A percentile compares a stretch with the other conserved stretches of the same genome.
Evolutionary conservation across 2,888 invertebrate genomes (phyloP).

Genomic region (Choreutis nemorana): DNA sequence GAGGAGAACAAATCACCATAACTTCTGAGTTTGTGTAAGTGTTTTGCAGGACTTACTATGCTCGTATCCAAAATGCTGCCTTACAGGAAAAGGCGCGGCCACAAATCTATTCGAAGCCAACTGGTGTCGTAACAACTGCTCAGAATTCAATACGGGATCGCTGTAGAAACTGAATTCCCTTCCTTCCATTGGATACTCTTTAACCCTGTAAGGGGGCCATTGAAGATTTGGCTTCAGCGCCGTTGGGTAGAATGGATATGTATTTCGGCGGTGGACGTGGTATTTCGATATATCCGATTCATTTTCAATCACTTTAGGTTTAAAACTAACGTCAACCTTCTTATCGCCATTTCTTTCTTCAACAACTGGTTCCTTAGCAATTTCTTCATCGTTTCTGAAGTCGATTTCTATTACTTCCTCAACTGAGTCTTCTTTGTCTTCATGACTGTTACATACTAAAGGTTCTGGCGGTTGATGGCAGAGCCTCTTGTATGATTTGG

Average conservation of each 20-base stretch:
- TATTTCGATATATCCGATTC: too few species aligned
- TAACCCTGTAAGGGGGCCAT: slow-evolving; percentile 34
- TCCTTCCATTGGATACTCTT: slow-evolving; percentile 22
- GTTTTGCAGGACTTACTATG: too few species aligned
- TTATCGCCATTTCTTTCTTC: slow-evolving; percentile 28
- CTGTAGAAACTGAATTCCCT: slow-evolving; percentile 37
- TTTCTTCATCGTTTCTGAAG: slow-evolving; percentile 12
- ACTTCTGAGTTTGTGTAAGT: too few species aligned
- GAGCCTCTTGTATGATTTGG: slow-evolving; percentile 30
- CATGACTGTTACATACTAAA: slow-evolving; percentile 21
- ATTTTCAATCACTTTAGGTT: too few species aligned
- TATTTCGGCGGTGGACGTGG: slow-evolving; percentile 38
- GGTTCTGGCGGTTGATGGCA: slow-evolving; percentile 32
- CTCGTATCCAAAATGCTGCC: slow-evolving; percentile 43
- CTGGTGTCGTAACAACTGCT: slow-evolving; percentile 39
- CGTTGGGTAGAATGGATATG: slow-evolving; percentile 43
- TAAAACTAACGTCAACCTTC: too few species aligned
- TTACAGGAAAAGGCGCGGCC: slow-evolving; percentile 31
- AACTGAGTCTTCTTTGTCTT: slow-evolving; percentile 5
- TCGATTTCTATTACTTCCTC: slow-evolving; percentile 6
- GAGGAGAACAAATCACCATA: too few species aligned
- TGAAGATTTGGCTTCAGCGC: slow-evolving; percentile 35
- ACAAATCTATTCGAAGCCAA: slow-evolving; percentile 37
- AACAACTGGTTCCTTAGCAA: slow-evolving; percentile 22
- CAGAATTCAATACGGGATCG: slow-evolving; percentile 36